Base-by-base conservation (phyloP, 2,113 vertebrate species). In the Labrus mixtus region DNA sequence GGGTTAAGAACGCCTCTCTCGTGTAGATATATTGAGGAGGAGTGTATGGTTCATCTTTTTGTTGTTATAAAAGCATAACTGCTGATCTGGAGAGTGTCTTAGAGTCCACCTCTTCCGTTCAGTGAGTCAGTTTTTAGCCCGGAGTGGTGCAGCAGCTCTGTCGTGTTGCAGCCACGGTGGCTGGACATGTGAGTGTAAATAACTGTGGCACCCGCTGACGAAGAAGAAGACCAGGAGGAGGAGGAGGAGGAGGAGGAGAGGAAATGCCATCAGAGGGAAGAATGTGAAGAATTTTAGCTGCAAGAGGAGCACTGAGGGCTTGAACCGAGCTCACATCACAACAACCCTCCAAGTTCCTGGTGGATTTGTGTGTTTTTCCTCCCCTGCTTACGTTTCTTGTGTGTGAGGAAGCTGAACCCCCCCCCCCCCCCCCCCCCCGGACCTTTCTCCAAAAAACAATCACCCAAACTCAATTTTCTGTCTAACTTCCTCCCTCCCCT, bases 201-300 rank as follows among this genome's bases (percentile, higher is more conserved):
- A 77, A 45, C 56, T 29, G 55, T 45, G 65, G 22, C 58, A 43
- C 54, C 12, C 17, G 3, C 43, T 43, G 51, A 51, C 46, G 50
- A 68, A 22, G 59, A 66, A 3, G 51, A 62, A 3, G 36, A 33
- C 43, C 43, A 72, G 19, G 59, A 70, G 43, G 10, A 45, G 43
- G 11, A 45, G 11, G 43, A n/a, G 36, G 53, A 70, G 54, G 63
- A 48, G 45, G 63, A 60, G 1, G 8, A 67, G 69, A 63, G 63
- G 68, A 77, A 81, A 73, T 69, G 54, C 43, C 78, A 69, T 64
- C 29, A 50, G 61, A 46, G 17, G 22, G 63, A 77, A 64, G 64
- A 85, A 85, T 78, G 54, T 58, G 1, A 56, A 53, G 64, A 78
- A 78, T 74, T 12, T 69, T 12, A 51, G 78, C 58, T 54, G 20